These are phyloP conservation scores for Bovichtus diacanthus DNA, from an alignment of 2,797 vertebrate species.

Conservation along the genomic window DNA sequence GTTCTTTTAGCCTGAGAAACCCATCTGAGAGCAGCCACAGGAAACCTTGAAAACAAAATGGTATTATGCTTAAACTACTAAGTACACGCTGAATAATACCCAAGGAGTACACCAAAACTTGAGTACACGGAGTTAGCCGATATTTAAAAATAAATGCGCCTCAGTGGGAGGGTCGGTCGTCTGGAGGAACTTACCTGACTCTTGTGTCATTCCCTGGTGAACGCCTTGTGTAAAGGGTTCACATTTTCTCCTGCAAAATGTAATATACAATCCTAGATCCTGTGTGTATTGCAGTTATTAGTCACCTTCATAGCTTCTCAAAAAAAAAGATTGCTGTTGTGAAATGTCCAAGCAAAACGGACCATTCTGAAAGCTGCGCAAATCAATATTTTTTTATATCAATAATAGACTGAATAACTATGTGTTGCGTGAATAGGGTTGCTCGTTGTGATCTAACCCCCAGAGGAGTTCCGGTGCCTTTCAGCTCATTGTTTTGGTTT, in stretches of 20 bases:
- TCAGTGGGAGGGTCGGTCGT: neutral
- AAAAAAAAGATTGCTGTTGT: neutral
- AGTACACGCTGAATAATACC: neutral
- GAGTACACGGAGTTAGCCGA: neutral
- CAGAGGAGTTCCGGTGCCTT: neutral
- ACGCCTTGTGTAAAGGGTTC: conserved; percentile 1
- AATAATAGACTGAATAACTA: conserved; percentile 7
- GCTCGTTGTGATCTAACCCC: neutral
- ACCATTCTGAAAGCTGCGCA: conserved; percentile 2
- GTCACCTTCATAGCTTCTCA: neutral
- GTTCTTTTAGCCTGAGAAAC: neutral
- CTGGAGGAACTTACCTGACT: neutral
- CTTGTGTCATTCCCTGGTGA: neutral
- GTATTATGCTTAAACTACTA: neutral
- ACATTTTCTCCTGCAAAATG: conserved; percentile 10
- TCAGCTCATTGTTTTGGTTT: neutral
- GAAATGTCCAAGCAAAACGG: neutral
- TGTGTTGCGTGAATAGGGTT: neutral
- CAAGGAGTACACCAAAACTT: too few species aligned
- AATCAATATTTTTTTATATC: conserved; percentile 8
- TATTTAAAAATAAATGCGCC: conserved; percentile 4
- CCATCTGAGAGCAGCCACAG: neutral
- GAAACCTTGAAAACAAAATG: neutral
- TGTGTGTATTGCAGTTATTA: neutral
- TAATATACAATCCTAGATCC: neutral